These are phyloP conservation scores for Pelobates cultripes DNA, from an alignment of 2,797 vertebrate species.

Conservation along the genomic window DNA sequence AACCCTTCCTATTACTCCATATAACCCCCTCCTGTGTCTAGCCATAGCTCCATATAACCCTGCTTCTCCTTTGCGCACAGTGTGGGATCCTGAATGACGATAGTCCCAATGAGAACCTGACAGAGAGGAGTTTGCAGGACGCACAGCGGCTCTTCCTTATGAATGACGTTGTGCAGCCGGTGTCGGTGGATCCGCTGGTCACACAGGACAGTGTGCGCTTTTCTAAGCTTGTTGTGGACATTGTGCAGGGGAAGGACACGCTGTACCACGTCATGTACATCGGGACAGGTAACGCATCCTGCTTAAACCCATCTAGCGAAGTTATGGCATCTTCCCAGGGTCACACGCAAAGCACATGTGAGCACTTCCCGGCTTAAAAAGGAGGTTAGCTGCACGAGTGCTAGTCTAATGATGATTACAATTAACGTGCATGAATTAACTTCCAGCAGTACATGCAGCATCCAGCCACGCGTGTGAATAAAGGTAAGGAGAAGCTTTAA, in stretches of 20 bases:
- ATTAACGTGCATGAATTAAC: no score
- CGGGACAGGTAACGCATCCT: conserved; percentile 83
- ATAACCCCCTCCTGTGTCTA: neutral
- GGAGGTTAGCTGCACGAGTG: no score
- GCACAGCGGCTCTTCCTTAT: conserved; percentile 95
- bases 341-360: no score
- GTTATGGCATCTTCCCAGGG: no score
- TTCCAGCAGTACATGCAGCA: no score
- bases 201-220: conserved; percentile 94
- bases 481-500: no score
- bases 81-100: conserved; percentile 88
- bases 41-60: neutral
- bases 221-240: conserved; percentile 93
- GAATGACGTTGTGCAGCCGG: conserved; percentile 95
- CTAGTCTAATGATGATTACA: no score
- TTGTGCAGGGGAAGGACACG: conserved; percentile 93
- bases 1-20: no score
- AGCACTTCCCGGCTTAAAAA: no score
- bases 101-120: conserved; percentile 92
- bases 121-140: conserved; percentile 94
- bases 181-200: conserved; percentile 90
- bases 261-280: conserved; percentile 98
- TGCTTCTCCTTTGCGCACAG: conserved; percentile 63
- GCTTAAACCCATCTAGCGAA: neutral
- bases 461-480: no score